phyloP scores from a whole-genome alignment of 2,888 invertebrate species.

The Chrysina gloriosa region DNA sequence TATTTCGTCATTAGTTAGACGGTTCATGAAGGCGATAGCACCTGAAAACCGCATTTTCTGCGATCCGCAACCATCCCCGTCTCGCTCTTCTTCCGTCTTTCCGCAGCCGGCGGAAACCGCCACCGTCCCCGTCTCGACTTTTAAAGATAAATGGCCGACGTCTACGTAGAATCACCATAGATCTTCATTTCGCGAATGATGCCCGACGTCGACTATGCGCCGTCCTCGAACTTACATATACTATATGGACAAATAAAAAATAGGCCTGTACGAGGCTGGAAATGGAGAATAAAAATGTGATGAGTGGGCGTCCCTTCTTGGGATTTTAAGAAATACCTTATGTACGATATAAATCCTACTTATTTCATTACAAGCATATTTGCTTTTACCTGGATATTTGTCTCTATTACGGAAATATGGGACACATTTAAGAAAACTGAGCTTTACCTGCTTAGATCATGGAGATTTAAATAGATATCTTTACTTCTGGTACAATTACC shows the following conservation, averaged over 20 bases:
- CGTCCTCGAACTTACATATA: constrained; percentile 27
- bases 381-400: constrained; percentile 32
- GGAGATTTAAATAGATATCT: no score
- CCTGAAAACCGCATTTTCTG: constrained; percentile 53
- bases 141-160: constrained; percentile 58
- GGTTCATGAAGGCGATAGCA: constrained; percentile 52
- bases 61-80: constrained; percentile 30
- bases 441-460: no score
- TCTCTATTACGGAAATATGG: background rate
- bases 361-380: constrained; percentile 17
- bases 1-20: constrained; percentile 51
- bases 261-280: background rate
- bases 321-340: background rate
- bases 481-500: no score
- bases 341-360: background rate
- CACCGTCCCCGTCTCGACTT: constrained; percentile 4
- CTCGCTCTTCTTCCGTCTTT: background rate
- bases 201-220: constrained; percentile 48
- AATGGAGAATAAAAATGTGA: constrained; percentile 4
- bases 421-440: no score
- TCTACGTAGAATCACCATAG: constrained; percentile 58
- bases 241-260: constrained; percentile 21
- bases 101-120: background rate
- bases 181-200: constrained; percentile 59
- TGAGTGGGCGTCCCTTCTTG: background rate